Conservation (phyloP, 1,140 invertebrate species). For the Caerostris extrusa region DNA sequence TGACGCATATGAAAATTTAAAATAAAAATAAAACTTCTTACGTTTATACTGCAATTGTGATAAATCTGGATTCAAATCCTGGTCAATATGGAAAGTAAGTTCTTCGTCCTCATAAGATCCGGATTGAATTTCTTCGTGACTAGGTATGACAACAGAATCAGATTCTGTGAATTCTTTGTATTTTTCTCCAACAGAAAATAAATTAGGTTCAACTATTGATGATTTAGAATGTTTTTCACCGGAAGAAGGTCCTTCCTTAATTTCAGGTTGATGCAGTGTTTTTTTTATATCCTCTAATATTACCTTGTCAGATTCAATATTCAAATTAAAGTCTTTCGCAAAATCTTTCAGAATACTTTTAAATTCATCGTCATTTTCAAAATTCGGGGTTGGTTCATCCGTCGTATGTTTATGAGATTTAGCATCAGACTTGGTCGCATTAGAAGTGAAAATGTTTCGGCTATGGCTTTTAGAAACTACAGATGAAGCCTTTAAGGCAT, state of each 20-base stretch:
- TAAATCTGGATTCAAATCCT: neutral
- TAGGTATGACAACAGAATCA: conserved; percentile 59
- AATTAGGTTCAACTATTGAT: neutral
- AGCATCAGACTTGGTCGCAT: neutral
- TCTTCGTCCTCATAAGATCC: neutral
- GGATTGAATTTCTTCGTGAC: conserved; percentile 61
- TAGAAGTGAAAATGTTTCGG: neutral
- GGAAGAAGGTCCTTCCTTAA: neutral
- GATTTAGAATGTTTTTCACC: neutral
- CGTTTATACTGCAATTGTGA: conserved; percentile 9
- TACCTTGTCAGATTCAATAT: conserved; percentile 23
- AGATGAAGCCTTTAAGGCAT: neutral
- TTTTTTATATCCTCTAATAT: conserved; percentile 68
- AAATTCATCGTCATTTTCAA: conserved; percentile 67
- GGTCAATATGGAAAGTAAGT: conserved; percentile 33
- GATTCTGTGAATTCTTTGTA: conserved; percentile 60
- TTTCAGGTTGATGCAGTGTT: conserved; percentile 12
- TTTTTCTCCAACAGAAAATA: neutral
- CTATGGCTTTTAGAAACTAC: neutral
- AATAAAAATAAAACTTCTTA: neutral
- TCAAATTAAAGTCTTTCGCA: conserved; percentile 57
- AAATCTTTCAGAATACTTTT: conserved; percentile 70
- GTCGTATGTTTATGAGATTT: neutral
- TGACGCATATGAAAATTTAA: neutral
- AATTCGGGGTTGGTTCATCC: neutral